Percentiles rank a stretch among this genome's conserved stretches.
Conservation (phyloP, 2,113 vertebrate genomes). For the Tragelaphus scriptus region DNA sequence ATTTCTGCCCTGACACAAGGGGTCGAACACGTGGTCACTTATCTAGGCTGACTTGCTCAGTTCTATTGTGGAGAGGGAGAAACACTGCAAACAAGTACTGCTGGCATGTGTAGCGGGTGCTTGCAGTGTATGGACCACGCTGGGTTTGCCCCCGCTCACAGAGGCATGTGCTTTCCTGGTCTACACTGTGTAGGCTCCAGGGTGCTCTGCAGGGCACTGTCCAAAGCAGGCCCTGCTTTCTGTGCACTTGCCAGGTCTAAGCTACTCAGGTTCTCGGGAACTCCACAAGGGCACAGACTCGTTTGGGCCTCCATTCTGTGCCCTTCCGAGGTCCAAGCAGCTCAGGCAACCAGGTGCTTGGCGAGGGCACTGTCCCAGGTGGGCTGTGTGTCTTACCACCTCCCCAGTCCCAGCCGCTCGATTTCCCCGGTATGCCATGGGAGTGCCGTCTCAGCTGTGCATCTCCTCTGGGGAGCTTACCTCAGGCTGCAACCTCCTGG, state of each 20-base stretch:
- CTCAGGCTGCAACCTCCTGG: background rate
- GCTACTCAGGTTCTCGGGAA: background rate
- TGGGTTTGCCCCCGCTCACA: background rate
- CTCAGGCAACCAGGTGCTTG: background rate
- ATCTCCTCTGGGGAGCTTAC: background rate
- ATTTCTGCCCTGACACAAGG: background rate
- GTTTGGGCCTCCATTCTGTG: background rate
- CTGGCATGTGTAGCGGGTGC: background rate
- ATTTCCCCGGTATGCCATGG: rapidly evolving
- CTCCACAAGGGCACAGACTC: background rate
- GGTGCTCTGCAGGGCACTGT: background rate
- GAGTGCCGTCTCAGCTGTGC: background rate
- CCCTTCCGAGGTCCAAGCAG: background rate
- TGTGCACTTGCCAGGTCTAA: background rate
- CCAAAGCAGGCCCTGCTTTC: background rate
- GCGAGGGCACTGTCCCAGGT: background rate
- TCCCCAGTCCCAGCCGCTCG: rapidly evolving
- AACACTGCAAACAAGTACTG: background rate
- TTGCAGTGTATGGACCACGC: background rate
- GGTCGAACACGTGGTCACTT: background rate
- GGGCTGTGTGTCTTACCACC: background rate
- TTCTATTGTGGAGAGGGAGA: background rate
- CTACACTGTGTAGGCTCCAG: background rate
- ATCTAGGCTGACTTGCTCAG: background rate
- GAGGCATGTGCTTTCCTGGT: background rate